phyloP scores from a whole-genome alignment of 2,113 vertebrate genomes.

The Grus americana region DNA sequence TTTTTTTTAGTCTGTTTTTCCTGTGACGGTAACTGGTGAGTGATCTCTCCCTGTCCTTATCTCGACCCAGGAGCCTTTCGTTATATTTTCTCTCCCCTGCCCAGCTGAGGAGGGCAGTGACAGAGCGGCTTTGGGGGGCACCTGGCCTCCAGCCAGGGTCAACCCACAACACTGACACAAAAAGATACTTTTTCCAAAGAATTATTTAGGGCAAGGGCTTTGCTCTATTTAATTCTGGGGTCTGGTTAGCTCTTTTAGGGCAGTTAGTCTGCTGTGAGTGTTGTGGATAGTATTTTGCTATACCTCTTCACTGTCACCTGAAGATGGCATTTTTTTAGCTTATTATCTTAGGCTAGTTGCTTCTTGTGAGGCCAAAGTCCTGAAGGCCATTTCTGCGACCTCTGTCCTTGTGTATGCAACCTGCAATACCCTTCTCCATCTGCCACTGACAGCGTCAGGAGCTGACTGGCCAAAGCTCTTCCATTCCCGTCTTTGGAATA shows the following conservation, averaged over 20 bases:
- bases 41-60: too few species aligned
- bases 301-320: not conserved
- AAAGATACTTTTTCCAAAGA: not conserved
- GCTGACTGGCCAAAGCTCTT: not conserved
- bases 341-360: not conserved
- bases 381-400: not conserved
- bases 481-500: not conserved
- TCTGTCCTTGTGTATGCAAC: not conserved
- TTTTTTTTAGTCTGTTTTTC: too few species aligned
- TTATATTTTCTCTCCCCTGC: too few species aligned
- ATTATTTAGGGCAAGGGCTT: not conserved
- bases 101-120: too few species aligned
- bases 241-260: not conserved
- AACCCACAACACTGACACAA: not conserved
- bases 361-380: not conserved
- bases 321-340: not conserved
- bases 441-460: not conserved
- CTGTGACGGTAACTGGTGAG: too few species aligned
- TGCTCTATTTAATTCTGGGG: not conserved
- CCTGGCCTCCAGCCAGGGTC: too few species aligned
- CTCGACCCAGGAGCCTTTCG: too few species aligned
- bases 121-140: too few species aligned
- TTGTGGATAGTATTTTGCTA: not conserved
- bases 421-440: not conserved
- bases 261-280: not conserved